A percentile compares a stretch with the other conserved stretches of the same genome.
These are phyloP conservation scores for Ameiurus melas DNA, from an alignment of 2,113 vertebrate genomes.

Conservation along the genomic window DNA sequence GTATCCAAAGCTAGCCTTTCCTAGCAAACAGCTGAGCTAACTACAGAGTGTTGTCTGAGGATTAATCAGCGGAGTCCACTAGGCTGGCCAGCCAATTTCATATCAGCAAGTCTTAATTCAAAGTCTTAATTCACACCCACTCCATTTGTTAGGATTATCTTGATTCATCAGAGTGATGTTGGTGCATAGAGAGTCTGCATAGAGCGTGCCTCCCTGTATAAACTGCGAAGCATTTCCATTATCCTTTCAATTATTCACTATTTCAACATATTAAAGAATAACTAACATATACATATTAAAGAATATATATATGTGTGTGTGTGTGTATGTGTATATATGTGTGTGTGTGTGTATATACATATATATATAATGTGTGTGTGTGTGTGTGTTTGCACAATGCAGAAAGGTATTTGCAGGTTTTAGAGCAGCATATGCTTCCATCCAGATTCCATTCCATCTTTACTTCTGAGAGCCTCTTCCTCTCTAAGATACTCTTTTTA, in stretches of 20 bases:
- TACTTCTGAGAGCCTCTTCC: too few species aligned
- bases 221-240: background rate
- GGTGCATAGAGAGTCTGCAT: background rate
- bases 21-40: constrained; percentile 50
- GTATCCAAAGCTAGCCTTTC: constrained; percentile 41
- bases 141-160: constrained; percentile 24
- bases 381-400: too few species aligned
- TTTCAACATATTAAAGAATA: background rate
- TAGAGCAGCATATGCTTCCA: too few species aligned
- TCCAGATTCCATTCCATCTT: too few species aligned
- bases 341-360: too few species aligned
- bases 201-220: background rate
- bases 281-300: too few species aligned
- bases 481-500: too few species aligned
- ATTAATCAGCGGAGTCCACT: constrained; percentile 36
- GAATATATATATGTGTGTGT: too few species aligned
- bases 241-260: background rate
- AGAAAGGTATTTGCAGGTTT: too few species aligned
- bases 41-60: constrained; percentile 33
- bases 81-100: constrained; percentile 19
- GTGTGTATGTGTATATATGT: too few species aligned
- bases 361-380: too few species aligned
- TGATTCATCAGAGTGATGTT: constrained; percentile 3
- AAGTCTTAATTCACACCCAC: constrained; percentile 26
- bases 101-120: constrained; percentile 21